Base-by-base conservation (phyloP, 2,113 vertebrate genomes). In the Megaptera novaeangliae region DNA sequence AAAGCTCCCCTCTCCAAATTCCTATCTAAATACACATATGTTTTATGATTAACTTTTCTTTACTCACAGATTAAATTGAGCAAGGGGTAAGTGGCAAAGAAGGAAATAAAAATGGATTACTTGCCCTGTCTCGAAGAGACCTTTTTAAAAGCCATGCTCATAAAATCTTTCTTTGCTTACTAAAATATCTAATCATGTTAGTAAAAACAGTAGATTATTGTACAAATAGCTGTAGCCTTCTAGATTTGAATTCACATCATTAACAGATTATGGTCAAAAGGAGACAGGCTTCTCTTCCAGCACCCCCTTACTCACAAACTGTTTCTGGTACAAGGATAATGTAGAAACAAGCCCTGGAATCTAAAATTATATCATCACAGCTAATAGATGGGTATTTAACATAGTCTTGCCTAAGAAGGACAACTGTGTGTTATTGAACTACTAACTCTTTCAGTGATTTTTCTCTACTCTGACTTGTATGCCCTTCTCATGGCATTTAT, bases 291-390 rank as follows among this genome's bases (percentile, higher is more conserved):
- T 69, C 34, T 49, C 39, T 64, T 21, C 39, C 55, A 34, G 7
- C 8, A 13, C 6, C 13, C 23, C n/a, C 14, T 87, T 29, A 27
- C 17, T 5, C 49, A 64, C 57, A 27, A 12, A 20, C 14, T 44
- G 23, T n/a, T 34, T 12, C 14, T 27, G 6, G 25, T 10, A 21
- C 23, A 3, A 27, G 41, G 21, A 21, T 34, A 41, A 83, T 3
- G 0, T 0, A 31, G 36, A 80, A 34, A 0, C 0, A 5, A 57
- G 23, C 52, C 31, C 10, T 1, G 9, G 36, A n/a, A 34, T 27
- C 78, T 46, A 21, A 57, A 74, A n/a, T 12, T 1, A 0, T 7
- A 39, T 6, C 27, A 44, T 5, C 17, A 10, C 27, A 68, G 41
- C 61, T 4, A 39, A 63, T 2, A 31, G 41, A 25, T 49, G 36